Conservation (phyloP, 2,888 invertebrate species). For the Xylocampa areola region DNA sequence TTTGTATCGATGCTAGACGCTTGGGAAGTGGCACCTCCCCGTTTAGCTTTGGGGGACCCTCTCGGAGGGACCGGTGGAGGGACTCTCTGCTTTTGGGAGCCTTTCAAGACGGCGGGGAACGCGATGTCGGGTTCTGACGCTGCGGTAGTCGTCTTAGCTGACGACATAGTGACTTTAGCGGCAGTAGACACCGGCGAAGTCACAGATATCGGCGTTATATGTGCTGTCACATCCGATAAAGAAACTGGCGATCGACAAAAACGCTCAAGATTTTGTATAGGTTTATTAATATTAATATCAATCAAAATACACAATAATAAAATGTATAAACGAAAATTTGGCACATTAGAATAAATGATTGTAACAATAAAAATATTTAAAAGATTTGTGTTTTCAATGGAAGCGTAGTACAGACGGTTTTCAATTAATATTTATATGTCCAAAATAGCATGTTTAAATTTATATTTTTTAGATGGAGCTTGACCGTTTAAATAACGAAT, state of each 20-base stretch:
- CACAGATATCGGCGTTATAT: conserved; percentile 86
- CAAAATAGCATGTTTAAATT: conserved; percentile 87
- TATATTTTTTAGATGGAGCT: conserved; percentile 88
- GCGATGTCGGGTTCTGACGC: conserved; percentile 88
- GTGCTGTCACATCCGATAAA: conserved; percentile 88
- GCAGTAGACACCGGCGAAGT: conserved; percentile 85
- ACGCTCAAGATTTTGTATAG: conserved; percentile 64
- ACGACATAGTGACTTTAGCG: conserved; percentile 75
- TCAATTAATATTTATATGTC: conserved; percentile 72
- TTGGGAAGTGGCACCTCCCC: conserved; percentile 84
- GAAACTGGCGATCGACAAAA: conserved; percentile 79
- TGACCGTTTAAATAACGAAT: conserved; percentile 83
- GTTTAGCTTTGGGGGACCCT: conserved; percentile 92
- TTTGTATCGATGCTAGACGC: conserved; percentile 81
- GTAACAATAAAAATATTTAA: conserved; percentile 62
- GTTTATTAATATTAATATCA: conserved; percentile 71
- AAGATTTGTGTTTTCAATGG: conserved; percentile 78
- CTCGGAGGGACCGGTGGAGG: conserved; percentile 97
- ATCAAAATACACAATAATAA: conserved; percentile 67
- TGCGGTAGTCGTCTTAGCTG: conserved; percentile 73
- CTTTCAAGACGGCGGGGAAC: conserved; percentile 94
- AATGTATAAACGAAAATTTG: conserved; percentile 69
- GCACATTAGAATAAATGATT: conserved; percentile 69
- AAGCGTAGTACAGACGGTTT: conserved; percentile 70
- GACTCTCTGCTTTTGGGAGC: conserved; percentile 93